phyloP scores from a whole-genome alignment of 92 coral and sea anemone species.

The Isaurus tuberculatus region DNA sequence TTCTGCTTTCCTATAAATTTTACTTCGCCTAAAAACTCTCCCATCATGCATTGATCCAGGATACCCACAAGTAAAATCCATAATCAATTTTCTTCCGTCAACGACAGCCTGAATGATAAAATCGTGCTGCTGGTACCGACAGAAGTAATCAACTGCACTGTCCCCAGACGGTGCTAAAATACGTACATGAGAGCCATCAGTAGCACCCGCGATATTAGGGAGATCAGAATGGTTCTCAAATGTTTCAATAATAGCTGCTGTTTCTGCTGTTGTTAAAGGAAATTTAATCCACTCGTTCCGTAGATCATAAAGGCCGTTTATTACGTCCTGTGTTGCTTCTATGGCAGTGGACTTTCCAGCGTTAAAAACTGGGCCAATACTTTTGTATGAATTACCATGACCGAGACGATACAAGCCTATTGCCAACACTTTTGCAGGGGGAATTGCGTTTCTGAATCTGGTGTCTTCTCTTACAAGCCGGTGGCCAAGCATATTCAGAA shows the following conservation, averaged over 20 bases:
- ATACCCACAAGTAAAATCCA: constrained; percentile 35
- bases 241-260: constrained; percentile 25
- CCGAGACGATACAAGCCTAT: constrained; percentile 55
- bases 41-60: constrained; percentile 35
- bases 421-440: constrained; percentile 35
- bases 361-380: constrained; percentile 55
- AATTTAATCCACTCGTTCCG: constrained; percentile 27
- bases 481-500: no score
- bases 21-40: constrained; percentile 22
- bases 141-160: constrained; percentile 31
- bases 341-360: constrained; percentile 57
- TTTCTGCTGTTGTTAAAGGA: constrained; percentile 25
- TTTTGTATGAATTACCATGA: constrained; percentile 56
- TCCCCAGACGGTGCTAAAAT: constrained; percentile 35
- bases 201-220: constrained; percentile 43
- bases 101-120: no score
- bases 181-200: constrained; percentile 34
- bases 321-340: constrained; percentile 41
- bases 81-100: constrained; percentile 28
- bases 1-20: constrained; percentile 27
- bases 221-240: constrained; percentile 31
- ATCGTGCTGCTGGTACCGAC: no score
- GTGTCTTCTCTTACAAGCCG: no score
- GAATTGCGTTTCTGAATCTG: no score
- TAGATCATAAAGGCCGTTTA: constrained; percentile 21